A percentile compares a stretch with the other conserved stretches of the same genome.
Evolutionary conservation across 2,113 vertebrate genomes (phyloP).

Genomic region (Perca schrenkii): DNA sequence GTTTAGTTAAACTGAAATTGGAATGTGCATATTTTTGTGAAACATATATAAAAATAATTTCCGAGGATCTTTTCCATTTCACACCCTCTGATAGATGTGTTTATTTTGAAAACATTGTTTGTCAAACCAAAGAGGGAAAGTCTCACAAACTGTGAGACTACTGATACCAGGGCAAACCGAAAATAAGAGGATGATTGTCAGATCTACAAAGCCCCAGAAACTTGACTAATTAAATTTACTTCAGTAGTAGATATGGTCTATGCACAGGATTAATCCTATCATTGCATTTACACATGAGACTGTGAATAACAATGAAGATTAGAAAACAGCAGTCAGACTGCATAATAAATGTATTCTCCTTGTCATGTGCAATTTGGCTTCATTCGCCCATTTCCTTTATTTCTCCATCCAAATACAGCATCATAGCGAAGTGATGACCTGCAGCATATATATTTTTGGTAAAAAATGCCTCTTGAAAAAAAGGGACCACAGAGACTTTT

Average conservation of each 20-base stretch:
- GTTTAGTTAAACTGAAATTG: background rate
- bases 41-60: background rate
- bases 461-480: background rate
- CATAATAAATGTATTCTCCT: background rate
- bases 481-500: no score
- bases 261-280: background rate
- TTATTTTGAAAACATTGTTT: background rate
- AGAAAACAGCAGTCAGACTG: background rate
- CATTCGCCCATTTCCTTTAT: background rate
- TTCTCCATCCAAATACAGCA: background rate
- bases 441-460: background rate
- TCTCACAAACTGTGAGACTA: background rate
- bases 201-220: background rate
- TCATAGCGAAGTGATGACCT: background rate
- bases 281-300: background rate
- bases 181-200: background rate
- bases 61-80: background rate
- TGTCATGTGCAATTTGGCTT: background rate
- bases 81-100: background rate
- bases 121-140: background rate
- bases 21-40: constrained; percentile 2
- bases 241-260: background rate
- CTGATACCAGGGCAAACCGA: background rate
- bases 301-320: constrained; percentile 1
- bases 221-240: background rate